These are phyloP conservation scores for Empis stercorea DNA, from an alignment of 2,888 invertebrate genomes.

Conservation along the genomic window DNA sequence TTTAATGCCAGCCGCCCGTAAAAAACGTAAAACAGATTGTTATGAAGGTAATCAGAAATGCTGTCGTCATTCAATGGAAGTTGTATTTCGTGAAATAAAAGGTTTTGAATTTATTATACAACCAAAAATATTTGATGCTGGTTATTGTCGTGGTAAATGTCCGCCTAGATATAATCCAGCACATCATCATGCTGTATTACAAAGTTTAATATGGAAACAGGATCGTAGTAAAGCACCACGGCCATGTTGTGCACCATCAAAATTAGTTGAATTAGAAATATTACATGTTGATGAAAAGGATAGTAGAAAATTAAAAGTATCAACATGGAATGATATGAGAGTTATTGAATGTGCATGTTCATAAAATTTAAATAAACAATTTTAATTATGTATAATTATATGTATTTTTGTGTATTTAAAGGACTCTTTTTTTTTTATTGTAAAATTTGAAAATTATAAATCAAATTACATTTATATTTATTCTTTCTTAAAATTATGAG, in stretches of 20 bases:
- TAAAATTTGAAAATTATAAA: too few species aligned
- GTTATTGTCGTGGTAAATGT: conserved; percentile 56
- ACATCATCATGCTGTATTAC: conserved; percentile 55
- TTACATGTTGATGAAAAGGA: conserved; percentile 51
- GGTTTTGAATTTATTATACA: conserved; percentile 52
- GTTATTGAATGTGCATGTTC: conserved; percentile 61
- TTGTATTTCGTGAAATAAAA: conserved; percentile 50
- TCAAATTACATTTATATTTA: too few species aligned
- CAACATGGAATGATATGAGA: conserved; percentile 57
- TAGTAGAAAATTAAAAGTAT: conserved; percentile 46
- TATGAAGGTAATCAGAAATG: conserved; percentile 43
- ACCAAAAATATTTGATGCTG: conserved; percentile 57
- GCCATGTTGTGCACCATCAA: conserved; percentile 58
- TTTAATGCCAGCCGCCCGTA: conserved; percentile 16
- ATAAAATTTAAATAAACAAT: conserved; percentile 23
- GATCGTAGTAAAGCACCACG: conserved; percentile 40
- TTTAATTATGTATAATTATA: too few species aligned
- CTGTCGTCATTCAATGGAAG: conserved; percentile 52
- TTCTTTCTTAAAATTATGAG: too few species aligned
- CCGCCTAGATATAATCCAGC: conserved; percentile 55
- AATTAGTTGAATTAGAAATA: conserved; percentile 49
- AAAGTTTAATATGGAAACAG: conserved; percentile 52
- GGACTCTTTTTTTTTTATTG: too few species aligned
- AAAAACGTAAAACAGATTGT: conserved; percentile 41
- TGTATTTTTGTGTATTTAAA: too few species aligned